A percentile compares a stretch with the other conserved stretches of the same genome.
phyloP scores from a whole-genome alignment of 2,113 vertebrate species.

The Brienomyrus longianalis region DNA sequence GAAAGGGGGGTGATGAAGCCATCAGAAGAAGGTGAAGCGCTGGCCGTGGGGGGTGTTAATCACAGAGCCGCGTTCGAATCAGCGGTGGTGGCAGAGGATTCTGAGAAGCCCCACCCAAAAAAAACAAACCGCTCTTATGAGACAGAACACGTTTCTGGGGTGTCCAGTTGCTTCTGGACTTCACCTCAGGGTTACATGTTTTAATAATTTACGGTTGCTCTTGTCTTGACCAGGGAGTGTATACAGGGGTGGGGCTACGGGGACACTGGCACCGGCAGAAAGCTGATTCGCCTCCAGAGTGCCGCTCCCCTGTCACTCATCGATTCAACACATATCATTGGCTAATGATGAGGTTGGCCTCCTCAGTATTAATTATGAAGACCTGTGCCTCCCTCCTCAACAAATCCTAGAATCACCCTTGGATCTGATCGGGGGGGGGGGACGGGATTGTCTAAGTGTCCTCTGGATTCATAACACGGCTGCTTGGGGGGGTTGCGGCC shows the following conservation, averaged over 20 bases:
- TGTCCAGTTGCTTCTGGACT: neutral
- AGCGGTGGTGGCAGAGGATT: neutral
- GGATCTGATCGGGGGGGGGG: constrained; percentile 44
- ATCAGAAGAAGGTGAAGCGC: neutral
- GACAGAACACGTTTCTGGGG: neutral
- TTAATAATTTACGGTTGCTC: neutral
- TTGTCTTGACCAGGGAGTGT: neutral
- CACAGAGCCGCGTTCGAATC: neutral
- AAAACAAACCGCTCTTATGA: too few relatives aligned
- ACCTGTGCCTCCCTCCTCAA: neutral
- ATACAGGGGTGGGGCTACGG: neutral
- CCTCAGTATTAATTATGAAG: neutral
- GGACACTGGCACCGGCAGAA: neutral
- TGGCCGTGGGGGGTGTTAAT: neutral
- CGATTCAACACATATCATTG: neutral
- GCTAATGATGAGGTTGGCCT: neutral
- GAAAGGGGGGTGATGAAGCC: neutral
- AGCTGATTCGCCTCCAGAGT: neutral
- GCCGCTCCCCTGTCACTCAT: neutral
- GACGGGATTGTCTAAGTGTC: constrained; percentile 53
- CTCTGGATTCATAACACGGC: neutral
- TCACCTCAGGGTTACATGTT: neutral
- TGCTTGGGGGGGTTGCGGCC: constrained; percentile 34
- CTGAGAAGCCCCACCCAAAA: neutral
- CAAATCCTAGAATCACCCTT: neutral